Base-by-base conservation (phyloP, 2,888 invertebrate species). In the Eugnorisma glareosa region DNA sequence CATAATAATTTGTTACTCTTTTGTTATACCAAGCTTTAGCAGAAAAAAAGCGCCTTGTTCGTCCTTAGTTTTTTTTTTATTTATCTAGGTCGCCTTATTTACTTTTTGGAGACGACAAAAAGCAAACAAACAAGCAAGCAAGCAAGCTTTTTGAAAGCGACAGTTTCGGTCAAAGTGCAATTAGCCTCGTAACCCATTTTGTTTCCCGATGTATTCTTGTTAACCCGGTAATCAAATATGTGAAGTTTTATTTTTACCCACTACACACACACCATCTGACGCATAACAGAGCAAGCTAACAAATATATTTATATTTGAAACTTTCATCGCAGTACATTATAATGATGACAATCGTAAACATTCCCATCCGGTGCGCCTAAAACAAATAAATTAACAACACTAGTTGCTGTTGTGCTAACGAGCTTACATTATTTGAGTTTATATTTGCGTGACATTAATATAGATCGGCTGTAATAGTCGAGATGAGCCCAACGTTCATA, bases 181-280 rank as follows among this genome's bases (percentile, higher is more conserved):
- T 35, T 68, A 69, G 24, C 40, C 28, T 35, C 8, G 84, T 78
- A 78, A 79, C 70, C 48, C 15, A 79, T 64, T 84, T 84, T 11
- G 7, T 57, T 43, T 66, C 5, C 43, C 64, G 15, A n/a, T 43
- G 48, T 70, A n/a, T 64, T 70, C 64, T 31, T 43, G 35, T n/a
- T 84, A 28, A 35, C 48, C 1, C 21, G 15, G 48, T 79, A 28
- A 79, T 79, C 63, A 80, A 84, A 51, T 35, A 70, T 51, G 81
- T 63, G 21, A 57, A 40, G 81, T 66, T 48, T 57, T 84, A 80
- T 80, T 79, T 84, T 64, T 79, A 64, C 28, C 5, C 37, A 28
- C 45, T 31, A 15, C 68, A 35, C 31, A 15, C 68, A 35, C 31
- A 68, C 6, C 11, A 61, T 51, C 18, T 83, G 84, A 67, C 79